Evolutionary conservation across 2,113 vertebrate species (phyloP).

Genomic region (Platysternon megacephalum): DNA sequence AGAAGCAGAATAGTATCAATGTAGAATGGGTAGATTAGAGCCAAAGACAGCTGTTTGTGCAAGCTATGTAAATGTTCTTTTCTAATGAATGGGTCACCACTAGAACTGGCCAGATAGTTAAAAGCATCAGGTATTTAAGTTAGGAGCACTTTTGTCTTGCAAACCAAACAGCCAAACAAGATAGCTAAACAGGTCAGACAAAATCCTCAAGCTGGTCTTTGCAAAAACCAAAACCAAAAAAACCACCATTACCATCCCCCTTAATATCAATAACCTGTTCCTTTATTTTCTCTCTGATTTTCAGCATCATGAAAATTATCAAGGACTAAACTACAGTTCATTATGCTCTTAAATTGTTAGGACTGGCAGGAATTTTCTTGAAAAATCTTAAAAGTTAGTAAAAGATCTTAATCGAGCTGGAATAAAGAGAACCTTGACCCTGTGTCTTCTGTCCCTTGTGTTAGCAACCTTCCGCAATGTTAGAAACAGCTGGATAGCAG

Average conservation of each 20-base stretch:
- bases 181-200: not conserved
- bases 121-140: not conserved
- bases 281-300: not conserved
- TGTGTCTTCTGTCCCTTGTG: not conserved
- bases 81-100: not conserved
- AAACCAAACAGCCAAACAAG: not conserved
- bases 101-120: not conserved
- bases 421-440: not conserved
- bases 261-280: not conserved
- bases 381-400: not conserved
- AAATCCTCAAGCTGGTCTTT: not conserved
- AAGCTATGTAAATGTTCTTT: not conserved
- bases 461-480: not conserved
- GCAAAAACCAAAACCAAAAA: not conserved
- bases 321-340: not conserved
- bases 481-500: not conserved
- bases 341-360: not conserved
- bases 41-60: not conserved
- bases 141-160: not conserved
- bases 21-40: not conserved
- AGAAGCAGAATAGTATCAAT: fast-evolving
- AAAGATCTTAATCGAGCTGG: not conserved
- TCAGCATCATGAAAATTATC: not conserved
- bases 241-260: not conserved
- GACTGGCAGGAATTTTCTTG: not conserved